Evolutionary conservation across 2,797 vertebrate genomes (phyloP), one percentile per base, ranked within the genome.

Genomic region (Ctenopoma kingsleyae): DNA sequence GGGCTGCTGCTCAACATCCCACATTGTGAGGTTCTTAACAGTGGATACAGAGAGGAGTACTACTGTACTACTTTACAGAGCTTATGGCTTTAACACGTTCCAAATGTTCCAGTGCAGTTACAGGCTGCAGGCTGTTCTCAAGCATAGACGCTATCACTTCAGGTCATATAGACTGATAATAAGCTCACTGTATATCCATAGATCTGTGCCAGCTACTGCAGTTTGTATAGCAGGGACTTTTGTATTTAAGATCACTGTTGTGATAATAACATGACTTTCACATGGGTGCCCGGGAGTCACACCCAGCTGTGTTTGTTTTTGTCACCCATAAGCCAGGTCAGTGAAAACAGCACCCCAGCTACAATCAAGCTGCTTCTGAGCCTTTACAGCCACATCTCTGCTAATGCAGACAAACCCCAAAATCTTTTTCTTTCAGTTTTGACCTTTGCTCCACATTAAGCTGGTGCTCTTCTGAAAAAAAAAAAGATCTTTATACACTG

Each of bases 1-100:
- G 78, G 77, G 83, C 85, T 57, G 30, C 79, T 82, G 54, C 70
- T 86, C 78, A 36, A 35, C 44, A 48, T 60, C 78, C 54, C 77
- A 63, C 61, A n/a, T 41, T 49, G 59, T 48, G 62, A 54, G 55
- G 27, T 74, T 73, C 15, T 43, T 55, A 66, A 16, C 19, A 19
- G 8, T 8, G 16, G 62, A 68, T 71, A 9, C 54, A 38, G 53
- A 27, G 38, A 10, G 25, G 49, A 72, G 51, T 68, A n/a, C n/a
- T n/a, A n/a, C n/a, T n/a, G n/a, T n/a, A n/a, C n/a, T n/a, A 53
- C 41, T 44, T 61, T 47, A 57, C 38, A 51, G 6, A 56, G 38
- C 41, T 25, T 60, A 49, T 32, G 69, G 44, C 52, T 82, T 53
- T 74, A 87, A 88, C 59, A 30, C 1, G 1, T 6, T 57, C 55